Percentiles rank a stretch among this genome's conserved stretches.
Evolutionary conservation across 2,113 vertebrate genomes (phyloP).

Genomic region (Cyrtonyx montezumae): DNA sequence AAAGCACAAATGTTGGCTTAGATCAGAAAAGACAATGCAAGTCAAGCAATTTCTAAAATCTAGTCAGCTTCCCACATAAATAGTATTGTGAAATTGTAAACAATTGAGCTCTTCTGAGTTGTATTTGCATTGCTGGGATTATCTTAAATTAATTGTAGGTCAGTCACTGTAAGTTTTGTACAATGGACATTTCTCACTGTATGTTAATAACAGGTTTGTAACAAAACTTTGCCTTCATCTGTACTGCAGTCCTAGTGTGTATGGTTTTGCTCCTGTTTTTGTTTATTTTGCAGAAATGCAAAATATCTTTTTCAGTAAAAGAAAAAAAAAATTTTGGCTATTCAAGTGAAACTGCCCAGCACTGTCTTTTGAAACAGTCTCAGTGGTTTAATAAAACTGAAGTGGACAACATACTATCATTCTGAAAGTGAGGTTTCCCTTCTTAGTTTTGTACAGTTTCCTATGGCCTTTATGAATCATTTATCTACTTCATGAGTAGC

Average conservation of each 20-base stretch:
- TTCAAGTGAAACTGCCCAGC: conserved; percentile 62
- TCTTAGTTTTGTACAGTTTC: conserved; percentile 75
- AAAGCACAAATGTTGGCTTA: conserved; percentile 1
- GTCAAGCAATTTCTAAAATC: conserved; percentile 31
- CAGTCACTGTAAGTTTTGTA: conserved; percentile 70
- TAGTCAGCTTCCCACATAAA: background rate
- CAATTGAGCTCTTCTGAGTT: conserved; percentile 53
- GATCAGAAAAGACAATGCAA: conserved; percentile 10
- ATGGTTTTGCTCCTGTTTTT: conserved; percentile 44
- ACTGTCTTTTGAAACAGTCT: conserved; percentile 71
- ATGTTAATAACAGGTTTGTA: conserved; percentile 72
- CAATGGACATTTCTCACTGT: conserved; percentile 69
- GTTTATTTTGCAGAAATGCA: conserved; percentile 63
- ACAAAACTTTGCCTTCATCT: conserved; percentile 70
- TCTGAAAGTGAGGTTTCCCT: conserved; percentile 62
- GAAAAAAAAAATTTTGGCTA: conserved; percentile 14
- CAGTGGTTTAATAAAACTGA: conserved; percentile 60
- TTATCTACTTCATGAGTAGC: conserved; percentile 64
- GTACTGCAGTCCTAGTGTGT: conserved; percentile 50
- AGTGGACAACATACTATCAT: conserved; percentile 61
- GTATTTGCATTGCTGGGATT: conserved; percentile 76
- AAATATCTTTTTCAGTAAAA: conserved; percentile 42
- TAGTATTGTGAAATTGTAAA: conserved; percentile 8
- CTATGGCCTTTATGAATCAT: conserved; percentile 71
- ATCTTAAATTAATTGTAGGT: conserved; percentile 61